Base-by-base conservation (phyloP, 2,888 invertebrate species). In the Trichopoda pennipes region DNA sequence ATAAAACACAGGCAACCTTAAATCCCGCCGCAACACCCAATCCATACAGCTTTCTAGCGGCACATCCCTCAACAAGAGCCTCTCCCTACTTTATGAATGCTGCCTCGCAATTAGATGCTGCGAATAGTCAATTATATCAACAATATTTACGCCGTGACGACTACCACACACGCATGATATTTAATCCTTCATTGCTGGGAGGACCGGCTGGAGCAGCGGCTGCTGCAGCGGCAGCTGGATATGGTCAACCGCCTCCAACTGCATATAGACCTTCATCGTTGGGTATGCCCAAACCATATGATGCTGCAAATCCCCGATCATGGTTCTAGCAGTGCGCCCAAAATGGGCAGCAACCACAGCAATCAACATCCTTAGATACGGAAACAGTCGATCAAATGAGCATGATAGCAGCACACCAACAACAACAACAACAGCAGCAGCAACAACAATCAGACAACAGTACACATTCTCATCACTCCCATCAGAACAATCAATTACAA, bases 271-370 rank as follows among this genome's bases (percentile, higher is more conserved):
- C 92, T 81, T 87, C 94, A 92, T 86, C 89, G 0, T 74, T 95
- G 74, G 93, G 94, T 81, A 94, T 94, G 88, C 92, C 95, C 47
- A 95, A 95, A 89, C 94, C 94, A n/a, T 95, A 94, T 86, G 95
- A 95, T 68, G 94, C 95, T 86, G 94, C 95, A 86, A 94, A 94
- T 86, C 91, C 93, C 75, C 94, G 94, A 76, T 92, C 94, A 72
- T 95, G 95, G 95, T 94, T 94, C 89, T 94, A 93, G 90, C 91
- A 90, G 88, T 89, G 88, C 88, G 90, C 84, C 78, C 84, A 84
- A 51, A 77, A 83, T 61, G 85, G 83, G 83, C 77, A 76, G 60
- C 76, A 74, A 51, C 64, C 77, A 32, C 28, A 70, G 14, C 73
- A 76, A 81, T 69, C 80, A 78, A 53, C 75, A 74, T 44, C 49